Evolutionary conservation across 2,113 vertebrate species (phyloP).

Genomic region (Xiphophorus couchianus): DNA sequence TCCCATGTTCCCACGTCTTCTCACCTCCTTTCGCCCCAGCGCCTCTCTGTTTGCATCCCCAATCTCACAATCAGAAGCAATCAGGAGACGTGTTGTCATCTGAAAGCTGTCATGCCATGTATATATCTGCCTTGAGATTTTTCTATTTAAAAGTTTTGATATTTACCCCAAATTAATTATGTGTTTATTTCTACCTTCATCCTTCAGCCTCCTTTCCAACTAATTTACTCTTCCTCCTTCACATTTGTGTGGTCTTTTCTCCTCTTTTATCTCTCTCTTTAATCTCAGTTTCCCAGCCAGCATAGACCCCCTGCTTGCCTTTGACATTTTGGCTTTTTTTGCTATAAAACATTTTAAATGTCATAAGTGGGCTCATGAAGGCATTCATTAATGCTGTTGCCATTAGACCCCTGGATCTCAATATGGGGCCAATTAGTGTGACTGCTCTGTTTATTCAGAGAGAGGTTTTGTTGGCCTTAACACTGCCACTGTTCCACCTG

Average conservation of each 20-base stretch:
- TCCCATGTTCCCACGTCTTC: slow-evolving; percentile 21
- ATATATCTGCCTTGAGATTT: neutral
- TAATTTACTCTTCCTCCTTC: slow-evolving; percentile 21
- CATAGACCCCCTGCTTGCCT: slow-evolving; percentile 48
- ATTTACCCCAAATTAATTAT: slow-evolving; percentile 20
- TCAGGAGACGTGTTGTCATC: slow-evolving; percentile 34
- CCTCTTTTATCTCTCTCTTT: slow-evolving; percentile 37
- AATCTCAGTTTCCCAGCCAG: slow-evolving; percentile 41
- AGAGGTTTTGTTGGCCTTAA: slow-evolving; percentile 41
- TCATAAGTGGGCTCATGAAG: slow-evolving; percentile 58
- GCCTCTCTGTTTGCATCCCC: slow-evolving; percentile 15
- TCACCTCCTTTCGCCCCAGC: slow-evolving; percentile 49
- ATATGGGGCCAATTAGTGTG: slow-evolving; percentile 60
- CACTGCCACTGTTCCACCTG: slow-evolving; percentile 22
- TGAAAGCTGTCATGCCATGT: neutral
- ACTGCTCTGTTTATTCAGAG: slow-evolving; percentile 39
- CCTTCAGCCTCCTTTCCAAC: neutral
- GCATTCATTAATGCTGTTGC: slow-evolving; percentile 50
- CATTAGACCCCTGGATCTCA: slow-evolving; percentile 58
- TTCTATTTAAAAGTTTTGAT: slow-evolving; percentile 24
- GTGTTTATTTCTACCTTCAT: slow-evolving; percentile 24
- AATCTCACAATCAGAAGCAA: slow-evolving; percentile 20
- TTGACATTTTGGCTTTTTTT: slow-evolving; percentile 63
- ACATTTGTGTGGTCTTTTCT: slow-evolving; percentile 35
- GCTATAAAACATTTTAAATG: slow-evolving; percentile 66